Base-by-base conservation (phyloP, 2,797 vertebrate genomes). In the Syngnathus acus region DNA sequence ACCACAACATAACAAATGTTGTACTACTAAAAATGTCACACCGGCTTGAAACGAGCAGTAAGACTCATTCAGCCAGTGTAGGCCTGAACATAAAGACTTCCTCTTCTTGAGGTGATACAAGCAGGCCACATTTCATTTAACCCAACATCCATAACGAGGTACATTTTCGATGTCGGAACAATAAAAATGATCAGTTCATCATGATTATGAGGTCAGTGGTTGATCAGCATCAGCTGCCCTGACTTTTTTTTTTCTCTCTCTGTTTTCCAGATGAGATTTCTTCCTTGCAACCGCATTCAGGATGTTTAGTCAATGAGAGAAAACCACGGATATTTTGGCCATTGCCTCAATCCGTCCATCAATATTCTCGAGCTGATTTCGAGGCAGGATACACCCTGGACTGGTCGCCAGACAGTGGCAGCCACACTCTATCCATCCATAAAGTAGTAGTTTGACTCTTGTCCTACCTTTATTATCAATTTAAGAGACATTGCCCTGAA, bases 1-100 rank as follows among this genome's bases (percentile, higher is more conserved):
- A 90, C 87, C 82, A 37, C 86, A 84, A 81, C 73, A 77, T 86
- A 79, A 88, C 77, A 85, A 88, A 87, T 75, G 82, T 71, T 81
- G 74, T 63, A 80, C 73, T 80, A 80, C 80, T 79, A 78, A 72
- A 68, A 70, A 58, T 68, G 78, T 81, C 74, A 78, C 77, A 69
- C 23, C 65, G 71, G 72, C 66, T 68, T 17, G 51, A 62, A 68
- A 65, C 72, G 69, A 64, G 64, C 45, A 50, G 73, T 78, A 75
- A 86, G 80, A 68, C 13, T 57, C 51, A 73, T 78, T 80, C 51
- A 32, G 79, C 64, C 45, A 38, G 58, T 57, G 71, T 57, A 39
- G 71, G 66, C 47, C 19, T 5, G 67, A 67, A 68, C 40, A 65
- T 57, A 60, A 70, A 53, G 70, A 78, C 68, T 77, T 83, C 71